Conservation (phyloP, 2,888 invertebrate species). For the Harpagoxenus sublaevis region DNA sequence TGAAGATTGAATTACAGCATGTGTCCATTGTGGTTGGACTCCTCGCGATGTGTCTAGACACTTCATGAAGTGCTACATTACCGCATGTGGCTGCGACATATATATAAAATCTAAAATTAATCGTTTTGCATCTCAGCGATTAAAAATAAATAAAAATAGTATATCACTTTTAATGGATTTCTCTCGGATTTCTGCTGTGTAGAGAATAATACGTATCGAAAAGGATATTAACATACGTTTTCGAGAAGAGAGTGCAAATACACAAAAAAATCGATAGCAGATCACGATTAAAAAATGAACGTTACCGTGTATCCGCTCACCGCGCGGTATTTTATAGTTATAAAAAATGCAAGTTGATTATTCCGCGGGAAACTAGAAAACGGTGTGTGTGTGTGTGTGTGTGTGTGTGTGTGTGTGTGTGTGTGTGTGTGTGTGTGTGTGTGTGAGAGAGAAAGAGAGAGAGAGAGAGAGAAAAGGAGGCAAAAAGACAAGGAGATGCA, state of each 20-base stretch:
- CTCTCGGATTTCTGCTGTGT: not conserved
- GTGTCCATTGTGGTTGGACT: too few species aligned
- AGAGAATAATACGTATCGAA: not conserved
- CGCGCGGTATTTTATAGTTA: constrained; percentile 8
- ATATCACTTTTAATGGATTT: not conserved
- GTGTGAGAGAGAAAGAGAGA: not conserved
- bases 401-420: too few species aligned
- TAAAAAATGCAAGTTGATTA: constrained; percentile 57
- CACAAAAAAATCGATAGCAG: constrained; percentile 3
- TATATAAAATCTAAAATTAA: not conserved
- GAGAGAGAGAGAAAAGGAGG: not conserved
- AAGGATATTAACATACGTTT: not conserved
- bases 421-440: too few species aligned
- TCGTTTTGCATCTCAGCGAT: not conserved
- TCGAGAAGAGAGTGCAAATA: not conserved
- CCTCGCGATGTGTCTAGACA: too few species aligned
- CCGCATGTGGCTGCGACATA: too few species aligned
- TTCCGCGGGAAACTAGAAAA: constrained; percentile 38
- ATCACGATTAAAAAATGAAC: constrained; percentile 29
- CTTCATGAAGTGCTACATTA: too few species aligned
- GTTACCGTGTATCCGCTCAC: constrained; percentile 41
- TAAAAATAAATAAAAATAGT: not conserved
- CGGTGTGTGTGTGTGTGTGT: too few species aligned
- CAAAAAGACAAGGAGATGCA: not conserved
- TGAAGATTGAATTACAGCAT: too few species aligned